phyloP scores from a whole-genome alignment of 2,888 invertebrate species.

The Nomada hirtipes region DNA sequence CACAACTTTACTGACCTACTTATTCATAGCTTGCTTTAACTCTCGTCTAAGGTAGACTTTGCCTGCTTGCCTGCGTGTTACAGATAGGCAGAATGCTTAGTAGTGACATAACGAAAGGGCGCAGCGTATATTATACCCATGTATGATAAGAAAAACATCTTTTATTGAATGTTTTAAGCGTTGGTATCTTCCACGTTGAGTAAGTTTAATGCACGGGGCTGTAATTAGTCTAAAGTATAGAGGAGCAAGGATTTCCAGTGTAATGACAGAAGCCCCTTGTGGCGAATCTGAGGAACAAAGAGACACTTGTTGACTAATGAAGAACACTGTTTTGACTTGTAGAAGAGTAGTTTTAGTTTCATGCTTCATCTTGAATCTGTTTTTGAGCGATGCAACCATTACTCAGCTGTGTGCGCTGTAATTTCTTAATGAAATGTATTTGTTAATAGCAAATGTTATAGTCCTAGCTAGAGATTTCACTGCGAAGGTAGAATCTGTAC shows the following conservation, averaged over 20 bases:
- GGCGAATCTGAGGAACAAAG: conserved; percentile 20
- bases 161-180: not conserved
- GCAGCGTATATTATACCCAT: too few species aligned
- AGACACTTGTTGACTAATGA: conserved; percentile 28
- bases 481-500: too few species aligned
- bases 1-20: not conserved
- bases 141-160: not conserved
- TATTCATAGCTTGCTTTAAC: not conserved
- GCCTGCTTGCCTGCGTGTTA: not conserved
- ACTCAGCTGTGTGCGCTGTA: too few species aligned
- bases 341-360: conserved; percentile 12
- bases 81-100: not conserved
- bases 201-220: not conserved
- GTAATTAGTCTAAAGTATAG: not conserved
- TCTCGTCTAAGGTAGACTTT: not conserved
- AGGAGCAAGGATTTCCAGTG: not conserved
- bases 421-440: too few species aligned
- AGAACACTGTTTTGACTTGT: conserved; percentile 19
- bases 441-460: too few species aligned
- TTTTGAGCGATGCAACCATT: not conserved
- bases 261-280: conserved; percentile 7
- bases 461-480: too few species aligned
- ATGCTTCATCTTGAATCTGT: not conserved
- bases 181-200: not conserved
- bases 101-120: not conserved